phyloP scores from a whole-genome alignment of 2,797 vertebrate genomes.

The Sebastes trivittatus region DNA sequence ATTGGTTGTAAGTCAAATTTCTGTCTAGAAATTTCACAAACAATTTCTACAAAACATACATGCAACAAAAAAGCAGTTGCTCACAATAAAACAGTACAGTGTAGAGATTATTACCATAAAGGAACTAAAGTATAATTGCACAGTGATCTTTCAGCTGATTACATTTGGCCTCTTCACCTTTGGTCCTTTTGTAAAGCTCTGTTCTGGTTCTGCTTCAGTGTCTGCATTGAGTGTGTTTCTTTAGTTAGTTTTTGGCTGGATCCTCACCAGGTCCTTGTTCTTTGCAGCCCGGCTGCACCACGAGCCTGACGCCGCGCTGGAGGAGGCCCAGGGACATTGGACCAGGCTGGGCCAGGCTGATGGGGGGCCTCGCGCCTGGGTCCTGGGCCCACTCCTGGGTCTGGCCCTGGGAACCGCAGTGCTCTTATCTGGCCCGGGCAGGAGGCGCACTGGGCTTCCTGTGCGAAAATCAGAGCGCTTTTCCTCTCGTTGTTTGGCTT shows the following conservation, averaged over 20 bases:
- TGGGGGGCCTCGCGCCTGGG: constrained; percentile 84
- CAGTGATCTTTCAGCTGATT: constrained; percentile 41
- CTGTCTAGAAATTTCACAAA: not conserved
- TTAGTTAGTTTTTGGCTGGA: constrained; percentile 75
- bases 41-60: not conserved
- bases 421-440: constrained; percentile 98
- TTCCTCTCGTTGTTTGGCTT: constrained; percentile 99
- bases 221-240: constrained; percentile 61
- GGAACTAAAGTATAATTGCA: not conserved
- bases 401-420: constrained; percentile 93
- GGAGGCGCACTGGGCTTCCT: constrained; percentile 98
- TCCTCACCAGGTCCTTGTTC: constrained; percentile 86
- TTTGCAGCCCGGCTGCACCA: constrained; percentile 87
- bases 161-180: constrained; percentile 26
- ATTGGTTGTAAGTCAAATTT: not conserved
- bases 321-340: constrained; percentile 84
- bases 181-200: constrained; percentile 61
- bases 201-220: constrained; percentile 67
- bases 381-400: constrained; percentile 86
- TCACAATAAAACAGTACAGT: not conserved
- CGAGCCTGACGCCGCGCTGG: constrained; percentile 87
- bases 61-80: not conserved
- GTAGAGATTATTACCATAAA: not conserved
- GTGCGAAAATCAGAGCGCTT: constrained; percentile 99
- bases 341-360: constrained; percentile 87